These are phyloP conservation scores for Eriosoma lanigerum DNA, from an alignment of 1,140 invertebrate species.

Conservation along the genomic window DNA sequence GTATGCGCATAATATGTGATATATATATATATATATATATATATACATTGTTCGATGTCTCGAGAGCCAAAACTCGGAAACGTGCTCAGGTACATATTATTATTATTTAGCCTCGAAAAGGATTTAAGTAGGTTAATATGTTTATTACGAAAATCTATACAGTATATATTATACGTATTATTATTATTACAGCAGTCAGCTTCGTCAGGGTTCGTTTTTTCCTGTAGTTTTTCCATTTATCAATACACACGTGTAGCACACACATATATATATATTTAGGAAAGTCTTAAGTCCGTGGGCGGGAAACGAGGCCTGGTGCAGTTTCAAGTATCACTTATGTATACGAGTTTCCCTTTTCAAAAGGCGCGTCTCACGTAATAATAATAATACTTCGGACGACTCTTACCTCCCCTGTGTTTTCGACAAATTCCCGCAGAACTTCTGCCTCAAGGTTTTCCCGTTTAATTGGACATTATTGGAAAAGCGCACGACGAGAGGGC, in stretches of 20 bases:
- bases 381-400: conserved; percentile 34
- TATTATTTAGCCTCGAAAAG: no score
- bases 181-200: no score
- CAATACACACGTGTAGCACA: background rate
- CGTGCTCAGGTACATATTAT: no score
- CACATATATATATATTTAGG: background rate
- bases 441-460: background rate
- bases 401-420: background rate
- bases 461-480: conserved; percentile 50
- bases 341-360: conserved; percentile 30
- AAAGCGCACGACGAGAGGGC: conserved; percentile 45
- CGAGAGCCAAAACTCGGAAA: no score
- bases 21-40: no score
- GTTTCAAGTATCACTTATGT: conserved; percentile 50
- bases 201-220: background rate
- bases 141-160: no score
- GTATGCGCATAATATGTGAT: no score
- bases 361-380: conserved; percentile 1
- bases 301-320: background rate
- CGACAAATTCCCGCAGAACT: background rate
- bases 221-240: background rate
- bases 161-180: no score
- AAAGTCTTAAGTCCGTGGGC: background rate
- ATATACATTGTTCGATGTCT: no score
- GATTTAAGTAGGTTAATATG: no score